A percentile compares a stretch with the other conserved stretches of the same genome.
phyloP scores from a whole-genome alignment of 2,797 vertebrate genomes.

The Mormyrops attenuatus region DNA sequence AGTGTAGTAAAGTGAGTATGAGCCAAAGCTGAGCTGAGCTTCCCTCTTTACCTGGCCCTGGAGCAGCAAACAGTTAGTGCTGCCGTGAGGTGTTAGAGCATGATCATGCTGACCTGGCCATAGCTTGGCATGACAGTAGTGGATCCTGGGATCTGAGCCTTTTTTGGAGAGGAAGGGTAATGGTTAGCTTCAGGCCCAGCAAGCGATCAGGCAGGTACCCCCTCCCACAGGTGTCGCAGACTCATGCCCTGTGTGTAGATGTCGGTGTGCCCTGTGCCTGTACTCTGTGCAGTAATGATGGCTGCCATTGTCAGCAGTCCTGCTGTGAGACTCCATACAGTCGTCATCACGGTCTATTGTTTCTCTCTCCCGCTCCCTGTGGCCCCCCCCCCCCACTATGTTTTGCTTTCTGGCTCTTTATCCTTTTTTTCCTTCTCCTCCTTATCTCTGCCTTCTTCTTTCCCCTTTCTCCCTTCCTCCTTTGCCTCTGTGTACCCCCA shows the following conservation, averaged over 20 bases:
- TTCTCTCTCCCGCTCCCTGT: neutral
- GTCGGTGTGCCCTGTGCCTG: neutral
- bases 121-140: neutral
- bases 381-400: neutral
- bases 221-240: neutral
- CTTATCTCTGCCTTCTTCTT: conserved; percentile 69
- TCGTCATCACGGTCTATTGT: neutral
- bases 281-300: neutral
- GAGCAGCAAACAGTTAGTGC: neutral
- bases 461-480: conserved; percentile 24
- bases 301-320: neutral
- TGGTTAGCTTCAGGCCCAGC: neutral
- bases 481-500: conserved; percentile 36
- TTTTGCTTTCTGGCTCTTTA: neutral
- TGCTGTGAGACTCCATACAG: neutral
- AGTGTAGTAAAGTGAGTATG: neutral
- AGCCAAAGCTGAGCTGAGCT: neutral
- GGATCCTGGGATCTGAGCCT: neutral
- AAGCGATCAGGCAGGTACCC: neutral
- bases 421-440: conserved; percentile 42
- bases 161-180: neutral
- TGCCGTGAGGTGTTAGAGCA: neutral
- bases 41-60: neutral
- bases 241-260: neutral
- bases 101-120: neutral